These are phyloP conservation scores for Telmatochromis sp. DNA, from an alignment of 2,113 vertebrate genomes.

Conservation along the genomic window DNA sequence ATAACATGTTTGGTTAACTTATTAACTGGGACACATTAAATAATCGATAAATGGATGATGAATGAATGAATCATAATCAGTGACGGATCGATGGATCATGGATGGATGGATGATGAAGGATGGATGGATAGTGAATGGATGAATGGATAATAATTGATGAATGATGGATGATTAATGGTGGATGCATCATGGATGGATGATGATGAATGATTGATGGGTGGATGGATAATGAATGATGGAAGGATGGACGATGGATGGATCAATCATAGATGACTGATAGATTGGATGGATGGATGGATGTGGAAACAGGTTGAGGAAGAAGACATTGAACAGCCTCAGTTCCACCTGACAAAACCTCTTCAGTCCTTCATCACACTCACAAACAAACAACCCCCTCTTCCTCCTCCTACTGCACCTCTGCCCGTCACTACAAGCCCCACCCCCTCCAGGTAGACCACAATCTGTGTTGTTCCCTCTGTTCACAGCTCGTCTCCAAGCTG, in stretches of 20 bases:
- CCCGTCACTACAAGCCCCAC: neutral
- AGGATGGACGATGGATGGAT: neutral
- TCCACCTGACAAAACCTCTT: slow-evolving; percentile 87
- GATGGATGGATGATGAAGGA: neutral
- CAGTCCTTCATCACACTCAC: slow-evolving; percentile 83
- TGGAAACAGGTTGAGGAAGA: slow-evolving; percentile 72
- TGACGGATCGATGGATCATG: neutral
- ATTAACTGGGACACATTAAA: neutral
- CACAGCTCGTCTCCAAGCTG: neutral
- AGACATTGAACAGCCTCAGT: slow-evolving; percentile 81
- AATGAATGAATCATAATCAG: neutral
- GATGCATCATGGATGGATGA: neutral
- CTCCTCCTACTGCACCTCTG: neutral
- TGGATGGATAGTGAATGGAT: too few species aligned
- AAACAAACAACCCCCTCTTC: slow-evolving; percentile 1
- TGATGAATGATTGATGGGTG: neutral
- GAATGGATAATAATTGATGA: neutral
- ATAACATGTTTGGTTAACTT: neutral
- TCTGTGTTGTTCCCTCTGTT: neutral
- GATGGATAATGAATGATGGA: neutral
- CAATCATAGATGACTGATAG: neutral
- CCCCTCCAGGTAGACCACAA: neutral
- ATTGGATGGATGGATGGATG: neutral
- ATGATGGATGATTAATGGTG: neutral
- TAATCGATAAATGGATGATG: neutral